phyloP scores from a whole-genome alignment of 2,797 vertebrate species.

The Poliocrania exsul region DNA sequence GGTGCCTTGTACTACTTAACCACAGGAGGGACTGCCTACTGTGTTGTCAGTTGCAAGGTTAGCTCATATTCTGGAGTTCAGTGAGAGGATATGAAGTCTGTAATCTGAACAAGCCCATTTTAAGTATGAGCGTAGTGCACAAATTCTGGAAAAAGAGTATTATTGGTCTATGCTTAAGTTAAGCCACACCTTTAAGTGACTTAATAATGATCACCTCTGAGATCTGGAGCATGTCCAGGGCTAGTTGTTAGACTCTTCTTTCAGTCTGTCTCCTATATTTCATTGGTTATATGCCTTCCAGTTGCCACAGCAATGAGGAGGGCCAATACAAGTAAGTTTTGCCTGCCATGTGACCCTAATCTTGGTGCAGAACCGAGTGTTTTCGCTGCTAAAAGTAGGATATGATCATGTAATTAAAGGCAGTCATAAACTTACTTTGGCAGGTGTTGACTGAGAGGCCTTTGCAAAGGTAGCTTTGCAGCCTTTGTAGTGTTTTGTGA shows the following conservation, averaged over 20 bases:
- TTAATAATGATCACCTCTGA: neutral
- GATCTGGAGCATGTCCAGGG: neutral
- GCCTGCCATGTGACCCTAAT: neutral
- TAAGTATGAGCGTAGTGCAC: neutral
- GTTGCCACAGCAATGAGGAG: neutral
- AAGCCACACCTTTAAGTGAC: neutral
- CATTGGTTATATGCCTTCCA: neutral
- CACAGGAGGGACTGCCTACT: neutral
- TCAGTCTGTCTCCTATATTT: neutral
- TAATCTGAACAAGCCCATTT: neutral
- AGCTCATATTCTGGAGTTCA: neutral
- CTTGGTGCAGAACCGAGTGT: neutral
- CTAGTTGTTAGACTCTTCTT: neutral
- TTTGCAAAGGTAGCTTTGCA: neutral
- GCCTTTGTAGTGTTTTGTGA: neutral
- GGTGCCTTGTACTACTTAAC: neutral
- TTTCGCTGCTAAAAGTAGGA: neutral
- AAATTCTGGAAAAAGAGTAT: neutral
- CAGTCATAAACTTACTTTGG: neutral
- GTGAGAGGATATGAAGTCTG: neutral
- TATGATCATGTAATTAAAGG: neutral
- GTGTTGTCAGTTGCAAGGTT: neutral
- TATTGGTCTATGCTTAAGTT: neutral
- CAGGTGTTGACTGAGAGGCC: neutral
- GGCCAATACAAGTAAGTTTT: neutral